Base-by-base conservation (phyloP, 2,113 vertebrate species). In the Boleophthalmus pectinirostris region DNA sequence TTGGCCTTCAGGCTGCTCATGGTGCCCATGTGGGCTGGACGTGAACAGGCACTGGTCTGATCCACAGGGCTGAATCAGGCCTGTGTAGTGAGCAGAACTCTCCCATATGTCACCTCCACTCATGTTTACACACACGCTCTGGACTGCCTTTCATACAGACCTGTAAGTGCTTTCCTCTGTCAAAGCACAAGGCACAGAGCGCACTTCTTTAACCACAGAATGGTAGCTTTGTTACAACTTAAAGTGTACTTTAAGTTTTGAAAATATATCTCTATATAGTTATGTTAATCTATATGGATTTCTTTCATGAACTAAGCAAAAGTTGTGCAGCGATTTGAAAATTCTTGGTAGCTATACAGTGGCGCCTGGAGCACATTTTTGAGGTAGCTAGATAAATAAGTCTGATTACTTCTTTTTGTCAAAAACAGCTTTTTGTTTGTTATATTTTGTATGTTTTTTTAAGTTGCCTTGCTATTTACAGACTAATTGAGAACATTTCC, bases 31-130 rank as follows among this genome's bases (percentile, higher is more conserved):
- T 58, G 21, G n/a, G 20, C 80, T 70, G 74, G 1, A 6, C 56
- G 69, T 15, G 69, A 87, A 90, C 82, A 87, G 82, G 79, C 82
- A 64, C 33, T 74, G 80, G 61, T 85, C 84, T 84, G 85, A 86
- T 71, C 79, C 70, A 43, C 68, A 78, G 33, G 18, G 77, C 87
- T 89, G 90, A 91, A 88, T 86, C 69, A 57, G 43, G 14, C 78
- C 83, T 83, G 84, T 86, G 87, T 90, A 85, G 25, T 6, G n/a
- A 68, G 81, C 80, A 83, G 67, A 80, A 85, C 54, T 24, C 80
- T 43, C 70, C 65, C 79, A 80, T 82, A 81, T 21, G 75, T 76
- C 72, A 68, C 56, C 2, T 70, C 69, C 72, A 64, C 53, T 69
- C 2, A 4, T 83, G 81, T 85, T 85, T 77, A 74, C 83, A 78